Conservation (phyloP, 2,888 invertebrate species). For the Caenorhabditis afra region DNA sequence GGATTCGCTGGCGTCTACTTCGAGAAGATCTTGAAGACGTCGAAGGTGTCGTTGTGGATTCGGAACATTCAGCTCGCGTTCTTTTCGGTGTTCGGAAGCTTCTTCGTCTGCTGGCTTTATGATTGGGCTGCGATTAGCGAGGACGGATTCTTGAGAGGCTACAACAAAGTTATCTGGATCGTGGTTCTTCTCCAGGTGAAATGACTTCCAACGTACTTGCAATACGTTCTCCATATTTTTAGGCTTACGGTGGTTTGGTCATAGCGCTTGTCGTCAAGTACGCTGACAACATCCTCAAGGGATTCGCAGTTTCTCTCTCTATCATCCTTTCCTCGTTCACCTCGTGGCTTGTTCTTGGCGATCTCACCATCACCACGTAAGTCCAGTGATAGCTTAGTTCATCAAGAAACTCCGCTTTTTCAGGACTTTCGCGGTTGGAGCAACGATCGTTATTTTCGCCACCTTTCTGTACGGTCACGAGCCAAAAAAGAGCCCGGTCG, state of each 20-base stretch:
- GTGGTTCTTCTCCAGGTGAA: constrained; percentile 82
- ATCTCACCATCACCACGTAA: constrained; percentile 81
- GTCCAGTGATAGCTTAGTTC: constrained; percentile 48
- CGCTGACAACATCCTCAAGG: constrained; percentile 84
- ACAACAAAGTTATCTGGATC: constrained; percentile 82
- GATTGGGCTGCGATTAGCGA: constrained; percentile 81
- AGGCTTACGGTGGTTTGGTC: constrained; percentile 83
- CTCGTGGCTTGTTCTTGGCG: constrained; percentile 82
- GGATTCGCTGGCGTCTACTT: constrained; percentile 84
- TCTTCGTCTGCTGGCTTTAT: constrained; percentile 81
- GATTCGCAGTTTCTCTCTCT: constrained; percentile 83
- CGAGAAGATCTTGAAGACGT: constrained; percentile 83
- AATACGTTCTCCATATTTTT: constrained; percentile 44
- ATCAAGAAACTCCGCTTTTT: constrained; percentile 29
- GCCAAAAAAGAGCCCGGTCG: constrained; percentile 47
- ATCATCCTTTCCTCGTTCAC: constrained; percentile 83
- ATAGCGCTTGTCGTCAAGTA: constrained; percentile 84
- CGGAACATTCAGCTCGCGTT: constrained; percentile 83
- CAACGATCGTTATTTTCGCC: constrained; percentile 82
- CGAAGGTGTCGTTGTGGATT: constrained; percentile 82
- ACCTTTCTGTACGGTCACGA: constrained; percentile 82
- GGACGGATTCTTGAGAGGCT: constrained; percentile 83
- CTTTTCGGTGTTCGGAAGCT: constrained; percentile 82
- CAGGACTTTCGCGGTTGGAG: constrained; percentile 82
- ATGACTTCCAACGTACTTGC: no score